Percentiles rank a stretch among this genome's conserved stretches.
These are phyloP conservation scores for Campoplex capitator DNA, from an alignment of 2,888 invertebrate genomes.

Conservation along the genomic window DNA sequence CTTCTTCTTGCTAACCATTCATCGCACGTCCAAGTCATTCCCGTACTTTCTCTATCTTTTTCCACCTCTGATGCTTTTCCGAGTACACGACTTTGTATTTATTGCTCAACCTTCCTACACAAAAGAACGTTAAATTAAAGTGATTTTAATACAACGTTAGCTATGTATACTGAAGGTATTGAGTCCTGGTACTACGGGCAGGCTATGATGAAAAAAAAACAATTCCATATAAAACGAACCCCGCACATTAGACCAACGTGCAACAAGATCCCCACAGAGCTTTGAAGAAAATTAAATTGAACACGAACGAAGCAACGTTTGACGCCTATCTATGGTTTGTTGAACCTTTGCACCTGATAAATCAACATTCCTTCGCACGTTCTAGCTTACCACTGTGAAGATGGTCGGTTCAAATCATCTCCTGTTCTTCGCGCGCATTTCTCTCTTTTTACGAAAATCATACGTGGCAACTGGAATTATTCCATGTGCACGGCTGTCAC, in stretches of 20 bases:
- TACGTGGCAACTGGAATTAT: constrained; percentile 73
- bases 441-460: constrained; percentile 64
- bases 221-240: background rate
- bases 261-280: background rate
- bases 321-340: background rate
- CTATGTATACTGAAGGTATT: background rate
- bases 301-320: constrained; percentile 21
- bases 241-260: background rate
- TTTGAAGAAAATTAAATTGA: constrained; percentile 34
- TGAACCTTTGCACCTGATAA: constrained; percentile 15
- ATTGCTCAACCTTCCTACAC: background rate
- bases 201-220: constrained; percentile 3
- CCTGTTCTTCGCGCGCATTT: constrained; percentile 23
- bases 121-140: constrained; percentile 9
- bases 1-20: constrained; percentile 51
- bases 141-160: constrained; percentile 16
- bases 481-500: constrained; percentile 69
- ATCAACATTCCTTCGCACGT: background rate
- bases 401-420: constrained; percentile 27
- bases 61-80: constrained; percentile 15
- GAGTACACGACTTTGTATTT: constrained; percentile 28
- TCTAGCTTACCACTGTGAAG: background rate
- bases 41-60: constrained; percentile 40
- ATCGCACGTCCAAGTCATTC: constrained; percentile 54
- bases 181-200: background rate